Evolutionary conservation across 2,797 vertebrate genomes (phyloP), one percentile per base, ranked within the genome.

Genomic region (Chanos chanos): DNA sequence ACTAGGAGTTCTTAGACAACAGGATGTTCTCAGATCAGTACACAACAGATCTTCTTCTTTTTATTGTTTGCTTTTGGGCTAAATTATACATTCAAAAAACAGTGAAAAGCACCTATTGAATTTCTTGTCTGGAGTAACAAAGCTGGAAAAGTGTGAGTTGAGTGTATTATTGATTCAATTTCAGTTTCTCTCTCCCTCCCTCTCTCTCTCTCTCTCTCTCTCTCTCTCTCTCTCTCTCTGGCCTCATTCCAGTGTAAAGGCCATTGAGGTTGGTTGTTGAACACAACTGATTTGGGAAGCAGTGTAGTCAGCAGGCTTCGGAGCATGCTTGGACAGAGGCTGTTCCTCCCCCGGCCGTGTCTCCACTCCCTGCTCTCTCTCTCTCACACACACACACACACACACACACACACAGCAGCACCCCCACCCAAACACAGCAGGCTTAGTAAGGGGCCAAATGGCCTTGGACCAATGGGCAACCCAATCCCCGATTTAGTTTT

Each of bases 271-370:
- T 49, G 33, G 39, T 25, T 13, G 34, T 36, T 45, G 13, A 59
- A 56, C 19, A 47, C 15, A 55, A 48, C 61, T 41, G 49, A 52
- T 51, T 27, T 34, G 34, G 30, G 51, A 70, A 67, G 39, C 30
- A 37, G 58, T 69, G 31, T 10, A 19, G 12, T 71, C 56, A 64
- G 66, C 61, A 76, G 13, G 16, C 47, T n/a, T n/a, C n/a, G n/a
- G 36, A 22, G 31, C 7, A 19, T 1, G 12, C 19, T 24, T 7
- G 9, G 15, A 25, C 41, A 13, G 13, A 28, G 18, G 18, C 45
- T 24, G 2, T 40, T n/a, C 31, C 40, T 25, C 12, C 41, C 61
- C 39, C 50, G 44, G 44, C 43, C 43, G 45, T 3, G 10, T 43
- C 21, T 15, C 18, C 15, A 63, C 5, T 49, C 37, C 25, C n/a